Base-by-base conservation (phyloP, 1,140 invertebrate genomes). In the Tetranychus urticae region DNA sequence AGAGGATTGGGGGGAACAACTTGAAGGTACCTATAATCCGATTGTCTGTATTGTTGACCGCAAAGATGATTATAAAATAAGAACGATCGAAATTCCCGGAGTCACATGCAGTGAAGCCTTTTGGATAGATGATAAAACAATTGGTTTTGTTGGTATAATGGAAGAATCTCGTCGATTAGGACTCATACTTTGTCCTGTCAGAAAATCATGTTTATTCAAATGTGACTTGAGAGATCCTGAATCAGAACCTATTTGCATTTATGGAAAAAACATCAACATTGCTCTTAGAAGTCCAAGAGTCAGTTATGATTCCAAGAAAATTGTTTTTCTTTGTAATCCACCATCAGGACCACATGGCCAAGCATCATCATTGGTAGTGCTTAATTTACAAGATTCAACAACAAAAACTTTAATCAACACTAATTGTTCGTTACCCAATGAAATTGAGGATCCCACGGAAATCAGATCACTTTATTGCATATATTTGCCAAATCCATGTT, bases 81-180 rank as follows among this genome's bases (percentile, higher is more conserved):
- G 23, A 10, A 36, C 48, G 2, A 65, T 65, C 13, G 64, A 65
- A 13, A 61, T 61, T 12, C 77, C 81, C 39, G 71, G 79, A 78
- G 52, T 72, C 65, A 85, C 80, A 66, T 80, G 82, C n/a, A 82
- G 79, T 55, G 82, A 87, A 76, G 73, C 78, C 2, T 70, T 77
- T 54, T 89, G 82, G 81, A 74, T 79, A 71, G 78, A 82, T 68
- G 80, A 81, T 33, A 66, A 73, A 34, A 77, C 77, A 56, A 70
- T 93, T 39, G 76, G 88, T 31, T 88, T 86, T n/a, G 77, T 88
- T 58, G 83, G 80, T 10, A 83, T 81, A 74, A 74, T 78, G 64
- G 80, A 81, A 54, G 76, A 81, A 56, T 81, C 83, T 0, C 77
- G 81, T 65, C 79, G 84, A 67, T 74, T 92, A 1, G 89, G 89